These are phyloP conservation scores for Tenodera sinensis DNA, from an alignment of 2,888 invertebrate species.

Conservation along the genomic window DNA sequence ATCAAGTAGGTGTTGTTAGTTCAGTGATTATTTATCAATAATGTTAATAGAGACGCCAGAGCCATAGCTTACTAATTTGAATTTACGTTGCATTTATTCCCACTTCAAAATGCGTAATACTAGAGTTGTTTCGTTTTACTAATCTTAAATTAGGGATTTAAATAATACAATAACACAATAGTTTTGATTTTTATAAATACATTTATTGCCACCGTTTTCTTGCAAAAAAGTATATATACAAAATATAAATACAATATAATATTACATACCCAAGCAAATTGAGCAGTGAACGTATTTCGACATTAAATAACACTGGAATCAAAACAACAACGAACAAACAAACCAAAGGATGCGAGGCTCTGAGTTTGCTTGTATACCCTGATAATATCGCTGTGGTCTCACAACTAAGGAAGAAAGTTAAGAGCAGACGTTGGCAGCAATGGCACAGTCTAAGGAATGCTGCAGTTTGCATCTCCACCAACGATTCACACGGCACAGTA, in stretches of 20 bases:
- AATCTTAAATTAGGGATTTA: neutral
- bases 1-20: too few species aligned
- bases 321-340: slow-evolving; percentile 2
- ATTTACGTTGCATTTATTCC: too few species aligned
- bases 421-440: neutral
- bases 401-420: neutral
- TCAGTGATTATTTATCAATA: too few species aligned
- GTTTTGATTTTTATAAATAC: slow-evolving; percentile 6
- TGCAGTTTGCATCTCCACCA: neutral
- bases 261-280: neutral
- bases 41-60: too few species aligned
- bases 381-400: neutral
- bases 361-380: neutral
- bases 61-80: too few species aligned
- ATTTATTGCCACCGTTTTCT: slow-evolving; percentile 34
- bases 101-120: too few species aligned
- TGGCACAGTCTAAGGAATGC: neutral
- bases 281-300: neutral
- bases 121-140: neutral
- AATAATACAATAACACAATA: neutral
- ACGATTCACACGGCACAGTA: neutral
- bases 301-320: slow-evolving; percentile 4
- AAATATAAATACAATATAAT: slow-evolving; percentile 25
- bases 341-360: neutral
- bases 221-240: slow-evolving; percentile 26